A percentile compares a stretch with the other conserved stretches of the same genome.
phyloP scores from a whole-genome alignment of 1,140 invertebrate genomes.

The Eubasilissa regina region DNA sequence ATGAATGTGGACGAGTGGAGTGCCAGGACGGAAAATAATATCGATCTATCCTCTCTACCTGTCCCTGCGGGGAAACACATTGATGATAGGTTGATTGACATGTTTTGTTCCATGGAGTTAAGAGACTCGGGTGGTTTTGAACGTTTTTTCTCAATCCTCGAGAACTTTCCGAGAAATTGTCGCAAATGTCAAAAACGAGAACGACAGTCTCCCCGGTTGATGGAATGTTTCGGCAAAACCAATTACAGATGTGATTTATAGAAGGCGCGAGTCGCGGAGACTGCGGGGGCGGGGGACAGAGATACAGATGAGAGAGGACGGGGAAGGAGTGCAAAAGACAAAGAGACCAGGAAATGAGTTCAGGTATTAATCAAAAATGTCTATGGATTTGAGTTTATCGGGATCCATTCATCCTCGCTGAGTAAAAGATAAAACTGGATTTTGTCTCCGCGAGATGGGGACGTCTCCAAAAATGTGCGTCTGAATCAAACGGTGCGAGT shows the following conservation, averaged over 20 bases:
- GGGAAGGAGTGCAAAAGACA: neutral
- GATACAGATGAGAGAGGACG: neutral
- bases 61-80: no score
- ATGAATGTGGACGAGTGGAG: no score
- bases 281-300: neutral
- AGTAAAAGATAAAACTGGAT: no score
- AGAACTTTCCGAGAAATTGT: neutral
- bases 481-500: no score
- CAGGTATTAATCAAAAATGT: slow-evolving; percentile 19
- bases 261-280: neutral
- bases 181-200: neutral
- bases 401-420: no score
- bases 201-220: neutral
- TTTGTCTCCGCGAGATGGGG: no score
- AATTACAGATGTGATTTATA: slow-evolving; percentile 31
- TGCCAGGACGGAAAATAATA: no score
- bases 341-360: neutral
- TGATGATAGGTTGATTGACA: no score
- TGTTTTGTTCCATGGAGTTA: no score
- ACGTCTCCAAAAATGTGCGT: no score
- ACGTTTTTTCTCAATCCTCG: neutral
- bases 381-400: neutral
- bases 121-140: no score
- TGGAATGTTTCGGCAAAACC: neutral
- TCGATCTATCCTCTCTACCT: no score